Base-by-base conservation (phyloP, 2,797 vertebrate genomes). In the Meriones psammophilus region DNA sequence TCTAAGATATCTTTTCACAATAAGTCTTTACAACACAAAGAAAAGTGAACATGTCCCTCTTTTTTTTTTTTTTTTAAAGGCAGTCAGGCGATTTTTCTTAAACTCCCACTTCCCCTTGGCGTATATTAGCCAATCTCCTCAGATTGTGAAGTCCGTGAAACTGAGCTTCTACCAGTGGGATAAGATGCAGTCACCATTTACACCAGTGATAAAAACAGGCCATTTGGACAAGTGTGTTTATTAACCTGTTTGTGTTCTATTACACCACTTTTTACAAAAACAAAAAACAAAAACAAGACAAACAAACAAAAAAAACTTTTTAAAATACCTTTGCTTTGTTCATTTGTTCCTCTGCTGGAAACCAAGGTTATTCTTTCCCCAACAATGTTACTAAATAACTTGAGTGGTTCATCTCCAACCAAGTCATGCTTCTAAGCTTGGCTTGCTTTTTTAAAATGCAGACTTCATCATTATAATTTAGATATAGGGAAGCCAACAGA, bases 381-480 rank as follows among this genome's bases (percentile, higher is more conserved):
- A 46, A 12, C 42, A 24, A 50, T 68, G 64, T 58, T 86, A 28
- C 74, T 73, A 71, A 8, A 10, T 30, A 80, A 78, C 30, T 68
- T 94, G 14, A 68, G 42, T 46, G 58, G 46, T 69, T 85, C 15
- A 36, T 54, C 58, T 56, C 33, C 62, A 56, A 85, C 18, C 89
- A 85, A 39, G 39, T 78, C 30, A 50, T 20, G 62, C 60, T 94
- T 84, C 42, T 46, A 58, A 50, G 50, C 28, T 60, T 20, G 10
- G 5, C 60, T 77, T 66, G 20, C 58, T 89, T 18, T 39, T 89
- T 94, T 33, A 81, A 88, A 93, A 74, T 81, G 58, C n/a, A 81
- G 26, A 7, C 17, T 64, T n/a, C 64, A 4, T 89, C 66, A 42
- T 50, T 74, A 42, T 56, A 83, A n/a, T 20, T 50, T 83, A 56